Conservation (phyloP, 2,797 vertebrate genomes). For the Coluber constrictor region DNA sequence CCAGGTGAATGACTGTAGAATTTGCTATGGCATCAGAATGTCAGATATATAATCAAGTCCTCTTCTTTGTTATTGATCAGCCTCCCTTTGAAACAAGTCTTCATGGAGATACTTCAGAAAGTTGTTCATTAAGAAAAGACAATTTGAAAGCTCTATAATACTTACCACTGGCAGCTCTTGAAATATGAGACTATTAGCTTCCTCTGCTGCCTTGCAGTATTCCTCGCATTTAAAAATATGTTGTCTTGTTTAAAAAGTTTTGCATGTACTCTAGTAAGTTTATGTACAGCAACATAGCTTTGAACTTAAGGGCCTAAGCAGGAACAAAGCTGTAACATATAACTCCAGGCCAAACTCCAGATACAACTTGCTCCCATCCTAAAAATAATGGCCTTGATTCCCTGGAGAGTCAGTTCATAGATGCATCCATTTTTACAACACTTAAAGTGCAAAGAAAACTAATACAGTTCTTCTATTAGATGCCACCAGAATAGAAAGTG, state of each 20-base stretch:
- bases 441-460: not conserved
- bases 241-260: not conserved
- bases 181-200: not conserved
- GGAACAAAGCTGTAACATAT: not conserved
- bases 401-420: not conserved
- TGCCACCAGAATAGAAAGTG: not conserved
- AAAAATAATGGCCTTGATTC: not conserved
- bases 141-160: not conserved
- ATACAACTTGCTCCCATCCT: no score
- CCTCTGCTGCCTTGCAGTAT: not conserved
- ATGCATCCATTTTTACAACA: not conserved
- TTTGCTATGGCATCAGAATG: not conserved
- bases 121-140: not conserved
- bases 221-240: not conserved
- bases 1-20: not conserved
- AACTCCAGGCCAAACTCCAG: not conserved
- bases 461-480: not conserved
- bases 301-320: not conserved
- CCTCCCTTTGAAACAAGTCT: not conserved
- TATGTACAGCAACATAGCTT: not conserved
- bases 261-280: not conserved
- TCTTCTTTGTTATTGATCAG: not conserved
- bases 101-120: not conserved
- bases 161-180: not conserved
- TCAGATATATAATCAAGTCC: not conserved